Conservation (phyloP, 1,140 invertebrate species). For the Cydia pomonella region DNA sequence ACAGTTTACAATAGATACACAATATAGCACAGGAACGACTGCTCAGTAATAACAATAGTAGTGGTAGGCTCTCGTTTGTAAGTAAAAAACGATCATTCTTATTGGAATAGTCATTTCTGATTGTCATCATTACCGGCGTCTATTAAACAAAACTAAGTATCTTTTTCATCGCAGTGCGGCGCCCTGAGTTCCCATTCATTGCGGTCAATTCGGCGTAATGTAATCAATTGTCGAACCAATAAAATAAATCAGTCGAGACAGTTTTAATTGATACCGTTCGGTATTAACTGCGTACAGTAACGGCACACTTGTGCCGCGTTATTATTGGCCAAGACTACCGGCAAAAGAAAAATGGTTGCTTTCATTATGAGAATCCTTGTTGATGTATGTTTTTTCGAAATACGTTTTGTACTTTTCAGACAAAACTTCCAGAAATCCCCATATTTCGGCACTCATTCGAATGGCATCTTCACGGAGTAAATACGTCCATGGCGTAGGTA, state of each 20-base stretch:
- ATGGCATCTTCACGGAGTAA: too few relatives aligned
- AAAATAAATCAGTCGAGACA: conserved; percentile 78
- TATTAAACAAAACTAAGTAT: conserved; percentile 26
- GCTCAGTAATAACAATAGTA: too few relatives aligned
- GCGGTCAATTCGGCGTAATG: conserved; percentile 79
- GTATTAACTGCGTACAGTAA: conserved; percentile 58
- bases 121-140: too few relatives aligned
- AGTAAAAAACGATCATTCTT: too few relatives aligned
- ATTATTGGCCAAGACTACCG: conserved; percentile 10
- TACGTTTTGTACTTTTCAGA: neutral
- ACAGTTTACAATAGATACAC: too few relatives aligned
- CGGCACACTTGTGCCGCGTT: conserved; percentile 25
- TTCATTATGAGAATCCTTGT: neutral
- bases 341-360: neutral
- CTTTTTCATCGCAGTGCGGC: conserved; percentile 63
- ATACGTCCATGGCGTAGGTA: too few relatives aligned
- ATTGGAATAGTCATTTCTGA: too few relatives aligned
- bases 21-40: too few relatives aligned
- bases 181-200: conserved; percentile 68
- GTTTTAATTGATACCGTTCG: conserved; percentile 77
- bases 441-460: too few relatives aligned
- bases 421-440: too few relatives aligned
- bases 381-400: neutral
- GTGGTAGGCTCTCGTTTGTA: too few relatives aligned
- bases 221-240: conserved; percentile 79